Base-by-base conservation (phyloP, 2,113 vertebrate species). In the Actenoides lindsayi region DNA sequence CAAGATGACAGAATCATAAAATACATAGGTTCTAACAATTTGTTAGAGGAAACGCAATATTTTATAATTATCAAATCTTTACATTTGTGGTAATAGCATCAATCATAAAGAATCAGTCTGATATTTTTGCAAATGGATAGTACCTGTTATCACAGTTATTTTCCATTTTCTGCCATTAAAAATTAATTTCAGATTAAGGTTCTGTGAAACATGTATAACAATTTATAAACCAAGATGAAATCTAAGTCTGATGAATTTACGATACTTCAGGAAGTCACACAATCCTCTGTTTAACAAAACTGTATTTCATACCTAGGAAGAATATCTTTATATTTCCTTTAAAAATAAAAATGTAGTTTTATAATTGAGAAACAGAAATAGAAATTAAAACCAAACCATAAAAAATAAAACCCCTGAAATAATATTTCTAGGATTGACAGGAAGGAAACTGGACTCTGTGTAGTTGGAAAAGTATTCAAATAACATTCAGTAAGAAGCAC, bases 91-190 rank as follows among this genome's bases (percentile, higher is more conserved):
- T 33, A 80, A 78, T n/a, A 79, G 0, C 17, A 90, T 93, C 21
- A 77, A 39, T 79, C 62, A 80, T 42, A 73, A 91, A 81, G 30
- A 39, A 79, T 82, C 23, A 53, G 8, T 78, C 42, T 82, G 11
- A 3, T 93, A 77, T 37, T 90, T 83, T 62, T 94, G 31, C 16
- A 94, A 85, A 89, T 59, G 6, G 21, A 42, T 83, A 76, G 23
- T 62, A 68, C 5, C 25, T 88, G 8, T 70, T 85, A 67, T 73
- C 37, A 35, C 9, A 51, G 18, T 70, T 87, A 63, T 90, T 92
- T 95, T 90, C 28, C 51, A 44, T 84, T 91, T 89, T 82, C 21
- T 69, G 13, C 10, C 42, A 64, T 33, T 86, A 74, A 81, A 85
- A 56, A 74, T 79, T 79, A 48, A 70, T 93, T 92, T 93, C 3